Evolutionary conservation across 2,113 vertebrate genomes (phyloP), one percentile per base, ranked within the genome.

Genomic region (Rostratula benghalensis): DNA sequence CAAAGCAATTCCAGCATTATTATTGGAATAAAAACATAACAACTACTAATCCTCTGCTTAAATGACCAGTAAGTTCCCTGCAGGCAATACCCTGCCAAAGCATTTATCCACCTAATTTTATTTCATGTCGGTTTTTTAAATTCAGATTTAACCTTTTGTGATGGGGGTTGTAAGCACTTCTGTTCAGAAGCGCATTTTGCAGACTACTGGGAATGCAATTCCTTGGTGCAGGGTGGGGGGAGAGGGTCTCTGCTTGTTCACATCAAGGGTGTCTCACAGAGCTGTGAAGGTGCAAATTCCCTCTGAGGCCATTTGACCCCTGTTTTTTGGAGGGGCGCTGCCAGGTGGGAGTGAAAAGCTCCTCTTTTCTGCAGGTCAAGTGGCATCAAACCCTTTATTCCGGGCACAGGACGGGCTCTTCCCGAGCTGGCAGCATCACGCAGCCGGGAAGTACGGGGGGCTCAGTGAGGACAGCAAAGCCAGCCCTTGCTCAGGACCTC

Each of bases 11-110:
- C 73, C 86, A 59, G 73, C 53, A 22, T 79, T 95, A 54, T 87
- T 71, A 71, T 22, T 76, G 74, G 53, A 90, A 82, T 92, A 83
- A 90, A 97, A 95, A 8, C 91, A 33, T 27, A 61, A 83, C 71
- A 90, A 91, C 60, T 53, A 48, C 91, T 91, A 96, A 95, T 94
- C 93, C 61, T 82, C 39, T 56, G 54, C 39, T 83, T 79, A 92
- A 96, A 91, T 81, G 92, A 65, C 89, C 96, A 90, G 83, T 33
- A 22, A 92, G 90, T 60, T 91, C 93, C 95, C 93, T 61, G 54
- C 63, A 82, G 91, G 86, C 86, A 10, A 10, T 20, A 57, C 81
- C 79, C 89, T 91, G 92, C 95, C 95, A 95, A 91, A 96, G 68
- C 70, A 73, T 92, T 95, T 68, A 94, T 81, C 89, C 91, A 78